These are phyloP conservation scores for Syngnathus floridae DNA, from an alignment of 2,113 vertebrate genomes.

Conservation along the genomic window DNA sequence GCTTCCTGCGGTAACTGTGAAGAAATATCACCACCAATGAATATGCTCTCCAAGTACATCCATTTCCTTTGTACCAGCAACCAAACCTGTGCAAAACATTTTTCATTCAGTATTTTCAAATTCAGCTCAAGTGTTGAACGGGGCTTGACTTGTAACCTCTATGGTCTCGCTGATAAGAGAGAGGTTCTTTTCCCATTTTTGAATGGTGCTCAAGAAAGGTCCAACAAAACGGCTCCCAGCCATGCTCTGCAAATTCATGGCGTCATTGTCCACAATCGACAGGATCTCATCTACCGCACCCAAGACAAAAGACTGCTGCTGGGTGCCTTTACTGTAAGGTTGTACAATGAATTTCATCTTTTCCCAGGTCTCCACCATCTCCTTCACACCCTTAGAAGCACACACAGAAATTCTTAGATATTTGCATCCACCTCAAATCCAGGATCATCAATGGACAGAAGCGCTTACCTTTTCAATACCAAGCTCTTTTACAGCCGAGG, in stretches of 20 bases:
- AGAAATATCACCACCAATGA: constrained; percentile 85
- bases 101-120: neutral
- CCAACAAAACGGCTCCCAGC: constrained; percentile 86
- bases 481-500: constrained; percentile 85
- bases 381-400: constrained; percentile 79
- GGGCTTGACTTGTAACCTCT: constrained; percentile 71
- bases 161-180: constrained; percentile 89
- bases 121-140: neutral
- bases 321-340: constrained; percentile 81
- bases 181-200: constrained; percentile 85
- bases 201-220: constrained; percentile 81
- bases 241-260: constrained; percentile 86
- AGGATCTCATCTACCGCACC: constrained; percentile 83
- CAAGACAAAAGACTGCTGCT: constrained; percentile 80
- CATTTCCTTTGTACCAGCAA: constrained; percentile 91
- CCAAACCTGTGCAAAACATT: constrained; percentile 75
- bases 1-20: constrained; percentile 88
- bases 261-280: constrained; percentile 84
- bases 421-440: neutral
- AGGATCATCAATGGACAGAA: neutral
- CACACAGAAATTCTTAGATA: neutral
- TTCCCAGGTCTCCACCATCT: constrained; percentile 87
- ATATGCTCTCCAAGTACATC: constrained; percentile 97
- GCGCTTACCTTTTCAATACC: constrained; percentile 58
- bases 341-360: constrained; percentile 81